Evolutionary conservation across 2,113 vertebrate genomes (phyloP).

Genomic region (Tragelaphus imberbis): DNA sequence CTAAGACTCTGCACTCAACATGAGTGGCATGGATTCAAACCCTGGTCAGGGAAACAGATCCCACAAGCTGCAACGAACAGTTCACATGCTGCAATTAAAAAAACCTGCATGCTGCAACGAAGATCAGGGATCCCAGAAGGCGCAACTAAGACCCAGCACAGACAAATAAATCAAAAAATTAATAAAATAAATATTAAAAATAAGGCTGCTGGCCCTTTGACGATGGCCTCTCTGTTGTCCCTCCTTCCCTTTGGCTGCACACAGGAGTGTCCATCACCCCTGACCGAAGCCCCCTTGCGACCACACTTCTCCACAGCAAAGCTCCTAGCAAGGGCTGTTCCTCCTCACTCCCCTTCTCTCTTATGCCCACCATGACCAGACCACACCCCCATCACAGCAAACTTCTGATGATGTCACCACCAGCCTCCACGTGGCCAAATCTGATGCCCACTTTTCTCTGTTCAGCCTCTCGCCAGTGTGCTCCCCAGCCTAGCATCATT

Average conservation of each 20-base stretch:
- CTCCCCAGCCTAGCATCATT: neutral
- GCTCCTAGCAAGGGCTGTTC: no score
- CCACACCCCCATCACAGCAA: neutral
- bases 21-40: neutral
- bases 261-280: neutral
- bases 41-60: neutral
- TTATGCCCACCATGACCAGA: fast-evolving
- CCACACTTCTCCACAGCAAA: neutral
- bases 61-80: neutral
- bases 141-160: neutral
- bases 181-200: neutral
- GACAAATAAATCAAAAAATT: neutral
- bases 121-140: neutral
- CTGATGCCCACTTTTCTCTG: neutral
- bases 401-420: neutral
- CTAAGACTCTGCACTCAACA: neutral
- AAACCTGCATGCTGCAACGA: neutral
- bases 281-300: fast-evolving
- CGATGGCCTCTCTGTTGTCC: fast-evolving
- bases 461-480: neutral
- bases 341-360: neutral
- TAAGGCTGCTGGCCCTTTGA: neutral
- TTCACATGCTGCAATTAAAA: neutral
- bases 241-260: neutral
- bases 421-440: neutral